Base-by-base conservation (phyloP, 2,113 vertebrate genomes). In the Bolborhynchus lineola region DNA sequence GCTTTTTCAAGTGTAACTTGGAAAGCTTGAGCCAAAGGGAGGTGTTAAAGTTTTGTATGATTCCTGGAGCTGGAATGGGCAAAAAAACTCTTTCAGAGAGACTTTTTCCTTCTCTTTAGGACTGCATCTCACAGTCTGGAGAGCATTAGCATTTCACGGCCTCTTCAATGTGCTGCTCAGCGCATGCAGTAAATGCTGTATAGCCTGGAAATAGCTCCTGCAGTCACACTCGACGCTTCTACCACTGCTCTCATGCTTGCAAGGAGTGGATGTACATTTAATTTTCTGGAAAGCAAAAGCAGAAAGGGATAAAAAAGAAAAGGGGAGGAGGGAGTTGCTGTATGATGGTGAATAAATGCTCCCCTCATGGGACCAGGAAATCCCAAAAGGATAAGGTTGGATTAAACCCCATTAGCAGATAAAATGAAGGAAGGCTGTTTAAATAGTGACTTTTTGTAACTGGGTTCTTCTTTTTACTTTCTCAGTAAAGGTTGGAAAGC, bases 1-100 rank as follows among this genome's bases (percentile, higher is more conserved):
- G 12, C 13, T 90, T 87, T 88, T 90, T 59, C 25, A 35, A 84
- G 74, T 89, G 72, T 57, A 84, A 88, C 89, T 96, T 65, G 79
- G 71, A 94, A 92, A 90, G 81, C 76, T 81, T 42, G 74, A 92
- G 82, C 92, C 91, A 68, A 92, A 90, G 82, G 90, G 79, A 94
- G 72, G 95, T 95, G 94, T 97, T 95, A 88, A 94, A 84, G 95
- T 96, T 93, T 90, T 63, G 52, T 82, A 35, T 57, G 81, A 50
- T 91, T 95, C 88, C 69, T 94, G 77, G 90, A 79, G 93, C 88
- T 65, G 93, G 72, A 94, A 92, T 23, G 49, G 69, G 76, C 35
- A 78, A 55, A 91, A 89, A 78, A 88, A 67, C 37, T 4, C 44
- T 80, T 75, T 80, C 55, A 17, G 37, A 86, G 47, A 15, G 12